These are phyloP conservation scores for Pampusana beccarii DNA, from an alignment of 2,113 vertebrate species.

Conservation along the genomic window DNA sequence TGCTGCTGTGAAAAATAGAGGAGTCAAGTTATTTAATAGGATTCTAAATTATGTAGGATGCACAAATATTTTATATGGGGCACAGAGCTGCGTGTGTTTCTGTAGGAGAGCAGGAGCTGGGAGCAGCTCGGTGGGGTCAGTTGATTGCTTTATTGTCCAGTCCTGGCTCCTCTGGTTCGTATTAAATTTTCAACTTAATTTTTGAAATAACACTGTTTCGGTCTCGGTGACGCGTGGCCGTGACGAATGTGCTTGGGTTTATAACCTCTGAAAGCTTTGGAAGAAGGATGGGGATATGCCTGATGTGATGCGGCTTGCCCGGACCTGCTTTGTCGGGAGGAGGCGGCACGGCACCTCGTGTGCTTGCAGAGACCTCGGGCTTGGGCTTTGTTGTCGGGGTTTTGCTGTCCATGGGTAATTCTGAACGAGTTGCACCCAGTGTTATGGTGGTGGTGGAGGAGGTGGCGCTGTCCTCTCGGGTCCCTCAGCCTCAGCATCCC, in stretches of 20 bases:
- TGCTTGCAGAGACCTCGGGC: no score
- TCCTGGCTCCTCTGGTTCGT: not conserved
- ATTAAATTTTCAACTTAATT: not conserved
- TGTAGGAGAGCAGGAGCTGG: not conserved
- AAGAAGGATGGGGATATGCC: not conserved
- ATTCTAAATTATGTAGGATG: constrained; percentile 35
- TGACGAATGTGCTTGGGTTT: not conserved
- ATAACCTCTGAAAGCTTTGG: not conserved
- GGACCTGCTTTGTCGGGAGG: accelerated
- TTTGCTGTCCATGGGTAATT: accelerated
- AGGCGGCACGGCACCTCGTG: accelerated
- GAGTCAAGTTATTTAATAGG: constrained; percentile 28
- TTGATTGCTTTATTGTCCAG: not conserved
- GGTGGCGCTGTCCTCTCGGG: not conserved
- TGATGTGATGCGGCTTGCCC: not conserved
- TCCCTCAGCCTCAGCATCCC: not conserved
- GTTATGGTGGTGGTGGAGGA: not conserved
- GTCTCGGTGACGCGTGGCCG: not conserved
- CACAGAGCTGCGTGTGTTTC: not conserved
- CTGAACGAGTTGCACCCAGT: accelerated
- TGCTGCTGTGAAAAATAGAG: not conserved
- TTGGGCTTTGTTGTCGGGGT: accelerated
- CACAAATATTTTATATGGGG: constrained; percentile 23
- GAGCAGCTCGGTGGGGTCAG: not conserved
- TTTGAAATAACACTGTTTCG: accelerated